Evolutionary conservation across 1,140 invertebrate species (phyloP).

Genomic region (Lepidurus packardi): DNA sequence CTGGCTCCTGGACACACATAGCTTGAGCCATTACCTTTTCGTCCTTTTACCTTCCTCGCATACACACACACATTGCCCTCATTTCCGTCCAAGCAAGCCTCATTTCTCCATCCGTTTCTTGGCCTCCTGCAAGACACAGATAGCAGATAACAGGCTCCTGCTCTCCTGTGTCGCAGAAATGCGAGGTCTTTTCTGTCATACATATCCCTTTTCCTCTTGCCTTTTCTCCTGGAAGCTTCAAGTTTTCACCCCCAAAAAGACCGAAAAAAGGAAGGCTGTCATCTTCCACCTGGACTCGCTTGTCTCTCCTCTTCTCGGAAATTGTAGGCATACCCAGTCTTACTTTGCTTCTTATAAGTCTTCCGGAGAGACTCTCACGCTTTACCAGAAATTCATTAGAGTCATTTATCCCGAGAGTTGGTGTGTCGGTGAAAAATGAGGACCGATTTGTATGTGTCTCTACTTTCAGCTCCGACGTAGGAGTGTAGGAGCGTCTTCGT

Average conservation of each 20-base stretch:
- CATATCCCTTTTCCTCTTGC: not conserved
- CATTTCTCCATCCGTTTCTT: slow-evolving; percentile 21
- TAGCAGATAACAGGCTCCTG: slow-evolving; percentile 11
- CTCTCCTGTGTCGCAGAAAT: not conserved
- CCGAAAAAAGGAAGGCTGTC: not conserved
- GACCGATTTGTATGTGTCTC: slow-evolving; percentile 5
- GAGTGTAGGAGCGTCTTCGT: not conserved
- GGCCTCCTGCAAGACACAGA: slow-evolving; percentile 6
- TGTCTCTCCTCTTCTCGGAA: not conserved
- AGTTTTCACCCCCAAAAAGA: not conserved
- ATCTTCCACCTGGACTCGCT: slow-evolving; percentile 17
- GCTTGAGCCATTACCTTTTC: slow-evolving; percentile 10
- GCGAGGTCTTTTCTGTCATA: not conserved
- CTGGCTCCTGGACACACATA: not conserved
- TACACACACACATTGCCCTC: slow-evolving; percentile 12
- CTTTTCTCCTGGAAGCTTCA: not conserved
- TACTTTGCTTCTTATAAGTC: not conserved
- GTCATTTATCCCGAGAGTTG: slow-evolving; percentile 2
- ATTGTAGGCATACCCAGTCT: not conserved
- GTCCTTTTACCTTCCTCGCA: slow-evolving; percentile 2
- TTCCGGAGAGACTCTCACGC: not conserved
- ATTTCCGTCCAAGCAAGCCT: slow-evolving; percentile 21
- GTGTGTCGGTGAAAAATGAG: slow-evolving; percentile 1
- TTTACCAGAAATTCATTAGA: not conserved
- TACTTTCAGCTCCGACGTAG: not conserved